These are phyloP conservation scores for Crocuta crocuta DNA, from an alignment of 2,113 vertebrate species.

Conservation along the genomic window DNA sequence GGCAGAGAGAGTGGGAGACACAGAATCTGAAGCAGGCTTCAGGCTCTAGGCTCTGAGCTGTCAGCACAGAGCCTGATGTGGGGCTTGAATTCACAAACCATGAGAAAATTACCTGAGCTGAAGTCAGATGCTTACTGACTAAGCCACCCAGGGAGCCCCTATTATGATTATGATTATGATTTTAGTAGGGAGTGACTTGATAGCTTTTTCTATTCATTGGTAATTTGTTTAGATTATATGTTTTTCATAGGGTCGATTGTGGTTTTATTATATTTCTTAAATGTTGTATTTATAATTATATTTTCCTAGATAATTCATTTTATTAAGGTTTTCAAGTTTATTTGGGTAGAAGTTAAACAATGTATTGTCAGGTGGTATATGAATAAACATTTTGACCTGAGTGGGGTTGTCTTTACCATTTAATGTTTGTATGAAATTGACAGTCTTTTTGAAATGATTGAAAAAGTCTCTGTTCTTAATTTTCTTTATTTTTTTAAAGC, in stretches of 20 bases:
- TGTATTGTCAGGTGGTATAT: neutral
- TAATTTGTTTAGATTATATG: neutral
- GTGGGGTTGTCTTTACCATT: neutral
- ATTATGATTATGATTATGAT: neutral
- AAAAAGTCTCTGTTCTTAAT: neutral
- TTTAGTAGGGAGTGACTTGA: neutral
- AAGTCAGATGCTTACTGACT: too few relatives aligned
- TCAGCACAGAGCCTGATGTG: too few relatives aligned
- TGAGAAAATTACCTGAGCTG: too few relatives aligned
- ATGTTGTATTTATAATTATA: neutral
- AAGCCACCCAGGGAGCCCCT: too few relatives aligned
- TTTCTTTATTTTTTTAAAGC: neutral
- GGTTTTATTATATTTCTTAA: neutral
- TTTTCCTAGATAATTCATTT: constrained; percentile 30
- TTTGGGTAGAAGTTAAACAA: neutral
- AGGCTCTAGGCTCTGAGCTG: too few relatives aligned
- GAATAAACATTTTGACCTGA: neutral
- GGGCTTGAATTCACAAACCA: too few relatives aligned
- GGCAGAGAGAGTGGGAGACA: too few relatives aligned
- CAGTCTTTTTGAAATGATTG: neutral
- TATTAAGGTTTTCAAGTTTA: constrained; percentile 27
- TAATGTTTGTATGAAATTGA: neutral
- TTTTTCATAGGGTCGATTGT: neutral
- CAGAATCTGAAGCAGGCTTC: too few relatives aligned
- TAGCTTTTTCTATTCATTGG: neutral